A percentile compares a stretch with the other conserved stretches of the same genome.
These are phyloP conservation scores for Cantharis rufa DNA, from an alignment of 2,888 invertebrate species.

Conservation along the genomic window DNA sequence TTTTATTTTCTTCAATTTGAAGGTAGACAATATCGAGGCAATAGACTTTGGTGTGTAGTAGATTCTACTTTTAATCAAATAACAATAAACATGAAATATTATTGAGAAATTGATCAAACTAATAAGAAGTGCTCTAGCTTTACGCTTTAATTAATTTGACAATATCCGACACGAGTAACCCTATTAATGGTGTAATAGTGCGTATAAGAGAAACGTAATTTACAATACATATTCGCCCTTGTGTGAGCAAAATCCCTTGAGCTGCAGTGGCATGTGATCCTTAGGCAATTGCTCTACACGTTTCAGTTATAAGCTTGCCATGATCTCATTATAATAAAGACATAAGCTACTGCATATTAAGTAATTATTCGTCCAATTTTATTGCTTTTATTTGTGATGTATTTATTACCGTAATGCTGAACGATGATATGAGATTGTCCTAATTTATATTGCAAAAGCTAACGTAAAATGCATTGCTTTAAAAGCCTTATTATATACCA, in stretches of 20 bases:
- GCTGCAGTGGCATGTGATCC: slow-evolving; percentile 35
- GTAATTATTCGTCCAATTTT: not conserved
- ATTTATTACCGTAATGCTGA: not conserved
- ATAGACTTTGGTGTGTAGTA: not conserved
- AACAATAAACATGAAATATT: slow-evolving; percentile 26
- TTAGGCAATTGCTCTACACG: slow-evolving; percentile 36
- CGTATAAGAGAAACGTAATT: slow-evolving; percentile 32
- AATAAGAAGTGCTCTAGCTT: slow-evolving; percentile 23
- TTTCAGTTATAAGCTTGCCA: slow-evolving; percentile 37
- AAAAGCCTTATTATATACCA: not conserved
- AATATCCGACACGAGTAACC: slow-evolving; percentile 32
- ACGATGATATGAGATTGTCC: not conserved
- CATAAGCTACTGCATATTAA: slow-evolving; percentile 26
- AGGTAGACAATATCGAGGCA: not conserved
- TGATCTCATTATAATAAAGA: slow-evolving; percentile 36
- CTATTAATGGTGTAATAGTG: slow-evolving; percentile 32
- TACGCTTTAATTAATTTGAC: slow-evolving; percentile 33
- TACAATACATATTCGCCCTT: slow-evolving; percentile 34
- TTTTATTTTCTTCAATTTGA: not conserved
- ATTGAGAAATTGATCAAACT: slow-evolving; percentile 24
- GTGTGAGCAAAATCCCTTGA: slow-evolving; percentile 31
- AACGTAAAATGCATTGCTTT: not conserved
- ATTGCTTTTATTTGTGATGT: not conserved
- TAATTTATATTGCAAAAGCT: not conserved
- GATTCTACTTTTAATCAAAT: slow-evolving; percentile 16